Percentiles rank a stretch among this genome's conserved stretches.
phyloP scores from a whole-genome alignment of 2,797 vertebrate species.

The Chloroceryle inda region DNA sequence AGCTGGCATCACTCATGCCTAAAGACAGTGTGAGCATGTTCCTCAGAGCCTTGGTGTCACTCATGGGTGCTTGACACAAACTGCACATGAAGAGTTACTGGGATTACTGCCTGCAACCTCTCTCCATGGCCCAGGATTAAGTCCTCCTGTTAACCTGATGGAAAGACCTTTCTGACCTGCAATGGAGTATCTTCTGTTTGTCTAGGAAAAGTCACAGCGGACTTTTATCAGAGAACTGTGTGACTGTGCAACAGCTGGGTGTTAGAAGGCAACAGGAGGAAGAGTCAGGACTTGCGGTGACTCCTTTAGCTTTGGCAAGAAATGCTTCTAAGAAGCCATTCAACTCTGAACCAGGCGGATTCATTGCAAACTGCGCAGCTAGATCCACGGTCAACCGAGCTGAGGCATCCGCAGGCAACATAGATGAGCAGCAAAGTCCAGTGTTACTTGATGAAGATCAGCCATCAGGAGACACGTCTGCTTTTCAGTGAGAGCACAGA shows the following conservation, averaged over 20 bases:
- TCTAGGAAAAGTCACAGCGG: neutral
- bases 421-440: neutral
- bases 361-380: neutral
- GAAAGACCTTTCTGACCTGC: neutral
- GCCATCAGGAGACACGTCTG: fast-evolving
- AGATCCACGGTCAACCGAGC: neutral
- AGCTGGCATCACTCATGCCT: fast-evolving
- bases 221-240: neutral
- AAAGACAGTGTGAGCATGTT: fast-evolving
- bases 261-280: neutral
- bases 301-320: neutral
- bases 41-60: neutral
- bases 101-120: neutral
- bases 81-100: neutral
- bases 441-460: neutral
- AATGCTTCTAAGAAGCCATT: neutral
- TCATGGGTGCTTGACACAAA: neutral
- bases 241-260: neutral
- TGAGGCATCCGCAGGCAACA: fast-evolving
- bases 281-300: fast-evolving
- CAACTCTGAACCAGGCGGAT: neutral
- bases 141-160: neutral
- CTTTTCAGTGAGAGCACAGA: neutral
- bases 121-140: neutral
- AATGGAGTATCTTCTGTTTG: neutral